A percentile compares a stretch with the other conserved stretches of the same genome.
These are phyloP conservation scores for Cremastobaeus sp. DNA, from an alignment of 2,888 invertebrate species.

Conservation along the genomic window DNA sequence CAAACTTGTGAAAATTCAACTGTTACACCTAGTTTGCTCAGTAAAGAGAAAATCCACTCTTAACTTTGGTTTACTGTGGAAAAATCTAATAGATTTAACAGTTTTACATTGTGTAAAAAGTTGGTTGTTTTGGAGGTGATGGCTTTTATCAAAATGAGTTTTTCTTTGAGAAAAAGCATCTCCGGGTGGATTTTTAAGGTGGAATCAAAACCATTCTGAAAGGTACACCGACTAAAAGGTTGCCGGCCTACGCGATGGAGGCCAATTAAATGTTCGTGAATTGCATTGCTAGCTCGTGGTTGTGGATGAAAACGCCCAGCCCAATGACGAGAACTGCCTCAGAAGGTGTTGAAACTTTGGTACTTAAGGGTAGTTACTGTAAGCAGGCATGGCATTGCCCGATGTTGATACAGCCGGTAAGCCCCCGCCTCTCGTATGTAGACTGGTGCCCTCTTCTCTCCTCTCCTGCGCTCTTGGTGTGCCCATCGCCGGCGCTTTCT, in stretches of 20 bases:
- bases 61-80: too few relatives aligned
- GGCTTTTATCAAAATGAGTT: too few relatives aligned
- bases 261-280: slow-evolving; percentile 55
- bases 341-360: slow-evolving; percentile 62
- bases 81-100: too few relatives aligned
- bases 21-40: too few relatives aligned
- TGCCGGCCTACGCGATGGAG: slow-evolving; percentile 22
- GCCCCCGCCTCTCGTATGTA: slow-evolving; percentile 43
- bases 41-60: too few relatives aligned
- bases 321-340: slow-evolving; percentile 46
- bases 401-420: slow-evolving; percentile 60
- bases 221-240: too few relatives aligned
- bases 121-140: too few relatives aligned
- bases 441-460: slow-evolving; percentile 16
- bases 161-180: too few relatives aligned
- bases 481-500: background rate
- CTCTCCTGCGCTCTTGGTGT: background rate
- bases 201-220: background rate
- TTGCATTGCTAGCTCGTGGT: slow-evolving; percentile 39
- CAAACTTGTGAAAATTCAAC: too few relatives aligned
- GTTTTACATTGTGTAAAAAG: too few relatives aligned
- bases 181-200: background rate
- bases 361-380: slow-evolving; percentile 62
- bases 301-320: slow-evolving; percentile 38
- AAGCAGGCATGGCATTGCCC: slow-evolving; percentile 60